These are phyloP conservation scores for Leptocoma aspasia DNA, from an alignment of 2,113 vertebrate genomes.

Conservation along the genomic window DNA sequence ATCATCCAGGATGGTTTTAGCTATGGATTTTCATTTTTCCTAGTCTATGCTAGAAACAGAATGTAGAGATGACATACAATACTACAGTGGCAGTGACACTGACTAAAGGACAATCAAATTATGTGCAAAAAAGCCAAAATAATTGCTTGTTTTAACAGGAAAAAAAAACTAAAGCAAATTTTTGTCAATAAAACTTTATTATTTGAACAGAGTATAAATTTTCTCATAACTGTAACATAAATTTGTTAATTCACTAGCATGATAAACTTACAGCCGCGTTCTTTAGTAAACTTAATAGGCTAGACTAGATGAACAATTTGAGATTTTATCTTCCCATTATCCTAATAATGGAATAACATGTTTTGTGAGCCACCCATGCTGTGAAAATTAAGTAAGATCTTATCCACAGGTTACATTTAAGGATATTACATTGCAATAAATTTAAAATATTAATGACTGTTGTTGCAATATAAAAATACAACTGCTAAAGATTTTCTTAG, in stretches of 20 bases:
- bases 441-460: background rate
- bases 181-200: background rate
- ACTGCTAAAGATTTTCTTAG: background rate
- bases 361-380: background rate
- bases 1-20: background rate
- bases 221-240: background rate
- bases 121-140: background rate
- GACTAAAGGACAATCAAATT: background rate
- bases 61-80: background rate
- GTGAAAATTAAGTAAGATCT: background rate
- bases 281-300: background rate
- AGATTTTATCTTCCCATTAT: background rate
- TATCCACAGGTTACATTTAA: background rate
- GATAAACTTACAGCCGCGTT: background rate
- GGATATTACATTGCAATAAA: background rate
- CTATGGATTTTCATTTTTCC: background rate
- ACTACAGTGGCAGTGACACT: background rate
- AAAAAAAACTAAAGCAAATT: background rate
- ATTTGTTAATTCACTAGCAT: background rate
- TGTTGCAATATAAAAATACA: background rate
- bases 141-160: background rate
- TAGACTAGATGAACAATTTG: background rate
- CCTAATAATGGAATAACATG: background rate
- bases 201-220: background rate
- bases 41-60: background rate